These are phyloP conservation scores for Pseudonaja textilis DNA, from an alignment of 2,113 vertebrate species.

Conservation along the genomic window DNA sequence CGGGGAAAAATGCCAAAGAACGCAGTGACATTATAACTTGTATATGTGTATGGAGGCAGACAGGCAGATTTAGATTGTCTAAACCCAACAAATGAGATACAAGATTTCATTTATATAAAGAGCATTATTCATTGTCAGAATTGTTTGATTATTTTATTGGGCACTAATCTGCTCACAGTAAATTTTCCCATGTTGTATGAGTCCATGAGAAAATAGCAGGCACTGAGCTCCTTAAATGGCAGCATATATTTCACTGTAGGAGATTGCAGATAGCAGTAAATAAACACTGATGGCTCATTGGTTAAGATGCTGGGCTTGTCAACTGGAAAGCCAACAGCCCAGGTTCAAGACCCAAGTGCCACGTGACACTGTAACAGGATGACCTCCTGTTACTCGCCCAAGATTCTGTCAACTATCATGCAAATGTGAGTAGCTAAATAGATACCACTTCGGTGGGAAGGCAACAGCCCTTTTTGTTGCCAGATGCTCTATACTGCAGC, in stretches of 20 bases:
- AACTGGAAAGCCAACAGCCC: background rate
- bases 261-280: background rate
- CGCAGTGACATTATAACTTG: background rate
- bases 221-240: background rate
- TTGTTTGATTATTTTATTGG: background rate
- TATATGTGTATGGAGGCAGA: background rate
- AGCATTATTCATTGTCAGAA: background rate
- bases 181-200: background rate
- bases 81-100: background rate
- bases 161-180: background rate
- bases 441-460: background rate
- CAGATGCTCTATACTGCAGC: background rate
- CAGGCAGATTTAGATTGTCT: background rate
- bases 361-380: background rate
- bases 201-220: background rate
- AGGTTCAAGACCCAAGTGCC: background rate
- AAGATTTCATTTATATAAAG: background rate
- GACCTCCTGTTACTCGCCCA: background rate
- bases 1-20: background rate
- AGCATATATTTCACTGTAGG: background rate
- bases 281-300: background rate
- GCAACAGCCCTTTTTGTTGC: background rate
- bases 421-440: background rate
- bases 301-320: background rate
- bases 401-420: background rate